Base-by-base conservation (phyloP, 2,113 vertebrate genomes). In the Casuarius casuarius region DNA sequence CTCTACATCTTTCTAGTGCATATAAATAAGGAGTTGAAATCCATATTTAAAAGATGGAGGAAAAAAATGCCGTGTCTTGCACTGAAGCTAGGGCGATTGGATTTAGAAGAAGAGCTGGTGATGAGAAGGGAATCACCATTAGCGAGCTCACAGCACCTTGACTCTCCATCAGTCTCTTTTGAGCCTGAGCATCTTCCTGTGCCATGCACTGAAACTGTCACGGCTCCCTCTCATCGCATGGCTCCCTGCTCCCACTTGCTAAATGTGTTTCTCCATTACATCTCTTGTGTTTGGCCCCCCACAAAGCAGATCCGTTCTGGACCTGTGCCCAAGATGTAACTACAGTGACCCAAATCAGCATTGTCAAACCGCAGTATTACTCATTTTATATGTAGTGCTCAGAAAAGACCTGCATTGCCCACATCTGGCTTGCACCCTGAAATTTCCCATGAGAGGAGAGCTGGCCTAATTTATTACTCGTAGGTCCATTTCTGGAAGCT, bases 251-350 rank as follows among this genome's bases (percentile, higher is more conserved):
- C 35, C n/a, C 82, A 3, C 74, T 75, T 48, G 44, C 31, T 28
- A 82, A 51, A 46, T 0, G 0, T 16, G 31, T 33, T 77, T 38
- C 63, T 61, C 76, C 3, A 1, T 33, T 58, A 62, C 18, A 12
- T 51, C 23, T 58, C 0, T 3, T 59, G 4, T 12, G 6, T 48
- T 68, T 65, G 12, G 13, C 51, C 2, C 12, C 35, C 9, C 17
- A 10, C 23, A 84, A 12, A 46, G 63, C 33, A 73, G 22, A 35
- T 72, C 48, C 48, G n/a, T 18, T 19, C 48, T 35, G 70, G n/a
- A 51, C 7, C 49, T 13, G 28, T 17, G 35, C 22, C 38, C 46
- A 42, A 18, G 70, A 35, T n/a, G 40, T 51, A 62, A 31, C 21
- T 31, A 20, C 1, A 54, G 46, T 22, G 63, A 26, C 46, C 80